A percentile compares a stretch with the other conserved stretches of the same genome.
Evolutionary conservation across 2,797 vertebrate species (phyloP).

Genomic region (Manis crassicaudata): DNA sequence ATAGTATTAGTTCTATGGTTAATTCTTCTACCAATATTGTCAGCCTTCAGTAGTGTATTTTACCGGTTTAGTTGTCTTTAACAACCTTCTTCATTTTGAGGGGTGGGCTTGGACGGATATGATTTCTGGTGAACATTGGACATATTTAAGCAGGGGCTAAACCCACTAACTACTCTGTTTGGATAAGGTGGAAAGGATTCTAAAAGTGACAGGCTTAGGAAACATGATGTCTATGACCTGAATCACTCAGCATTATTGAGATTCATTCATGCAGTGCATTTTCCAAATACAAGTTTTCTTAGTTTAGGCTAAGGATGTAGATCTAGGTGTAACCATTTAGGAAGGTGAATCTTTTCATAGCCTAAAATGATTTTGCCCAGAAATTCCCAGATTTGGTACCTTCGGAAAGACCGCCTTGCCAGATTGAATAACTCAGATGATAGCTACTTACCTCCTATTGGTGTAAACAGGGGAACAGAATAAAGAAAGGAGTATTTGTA

Average conservation of each 20-base stretch:
- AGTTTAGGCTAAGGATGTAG: background rate
- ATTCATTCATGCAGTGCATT: background rate
- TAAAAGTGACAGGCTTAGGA: background rate
- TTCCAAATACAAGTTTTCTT: constrained; percentile 24
- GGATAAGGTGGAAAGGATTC: background rate
- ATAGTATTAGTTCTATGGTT: background rate
- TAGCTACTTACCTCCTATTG: background rate
- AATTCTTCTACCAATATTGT: background rate
- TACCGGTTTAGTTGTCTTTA: background rate
- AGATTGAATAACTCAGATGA: background rate
- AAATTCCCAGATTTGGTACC: background rate
- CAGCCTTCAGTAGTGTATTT: background rate
- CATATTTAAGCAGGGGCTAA: background rate
- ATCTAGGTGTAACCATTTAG: background rate
- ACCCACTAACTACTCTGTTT: background rate
- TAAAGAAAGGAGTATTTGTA: background rate
- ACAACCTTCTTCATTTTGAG: background rate
- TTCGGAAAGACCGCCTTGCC: background rate
- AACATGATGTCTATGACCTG: background rate
- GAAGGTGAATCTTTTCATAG: background rate
- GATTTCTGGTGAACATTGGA: background rate
- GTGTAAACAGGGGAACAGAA: background rate
- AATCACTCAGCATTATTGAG: background rate
- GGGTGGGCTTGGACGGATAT: background rate
- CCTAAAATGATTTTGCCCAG: background rate